Evolutionary conservation across 2,113 vertebrate species (phyloP), one percentile per base, ranked within the genome.

Genomic region (Siphamia tubifer): DNA sequence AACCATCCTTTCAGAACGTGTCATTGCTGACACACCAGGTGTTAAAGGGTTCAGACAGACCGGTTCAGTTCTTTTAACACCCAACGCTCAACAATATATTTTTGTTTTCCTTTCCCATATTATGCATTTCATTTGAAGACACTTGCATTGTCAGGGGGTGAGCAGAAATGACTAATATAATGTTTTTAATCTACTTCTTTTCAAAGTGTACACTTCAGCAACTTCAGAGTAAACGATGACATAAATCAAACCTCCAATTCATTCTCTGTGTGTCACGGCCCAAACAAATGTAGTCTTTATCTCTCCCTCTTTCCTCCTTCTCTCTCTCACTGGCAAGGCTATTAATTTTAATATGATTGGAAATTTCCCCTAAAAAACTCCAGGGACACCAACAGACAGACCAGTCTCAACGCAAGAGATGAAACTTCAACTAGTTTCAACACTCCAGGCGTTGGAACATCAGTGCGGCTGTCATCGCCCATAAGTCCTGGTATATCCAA

Each of bases 301-400:
- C 34, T 19, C 15, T 23, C 16, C 30, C 12, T 43, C 31, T 39
- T 31, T 34, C 25, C 25, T 15, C 12, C 10, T 5, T 43, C 20
- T 12, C 38, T 20, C 39, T 38, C 30, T 68, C 21, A 6, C 45
- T 15, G 9, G 43, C 19, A 13, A 43, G 27, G 49, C 74, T 66
- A 83, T 80, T 82, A 16, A 71, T 74, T 75, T 62, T 63, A 66
- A 86, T 78, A 75, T 75, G 74, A 83, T 83, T 81, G 74, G 42
- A 80, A 73, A 72, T 63, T 72, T 66, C 53, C 73, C n/a, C 42
- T 15, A 17, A 40, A 61, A 74, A 73, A 60, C 77, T 72, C 76
- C 30, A 25, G 77, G 74, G 74, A 69, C 62, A 65, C 9, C 12
- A 5, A 12, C 34, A 70, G 56, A 30, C 20, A 54, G 52, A 47